Percentiles rank a stretch among this genome's conserved stretches.
phyloP scores from a whole-genome alignment of 2,113 vertebrate genomes.

The Macquaria australasica region DNA sequence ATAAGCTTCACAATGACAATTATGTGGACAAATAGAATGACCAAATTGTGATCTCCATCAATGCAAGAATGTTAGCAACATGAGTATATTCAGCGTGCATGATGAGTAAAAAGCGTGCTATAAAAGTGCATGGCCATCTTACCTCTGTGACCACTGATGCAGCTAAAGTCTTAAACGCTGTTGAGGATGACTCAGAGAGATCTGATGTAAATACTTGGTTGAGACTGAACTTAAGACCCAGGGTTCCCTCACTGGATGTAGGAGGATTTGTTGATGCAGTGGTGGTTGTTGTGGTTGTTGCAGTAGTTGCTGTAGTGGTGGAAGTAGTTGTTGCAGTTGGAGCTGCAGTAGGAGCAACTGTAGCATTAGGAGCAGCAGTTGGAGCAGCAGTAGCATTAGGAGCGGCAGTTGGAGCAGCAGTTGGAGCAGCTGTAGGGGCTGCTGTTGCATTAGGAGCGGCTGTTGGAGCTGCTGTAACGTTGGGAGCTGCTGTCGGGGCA shows the following conservation, averaged over 20 bases:
- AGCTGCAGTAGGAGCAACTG: neutral
- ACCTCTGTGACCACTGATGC: constrained; percentile 45
- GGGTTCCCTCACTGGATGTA: constrained; percentile 28
- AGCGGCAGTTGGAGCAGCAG: neutral
- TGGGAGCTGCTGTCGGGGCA: neutral
- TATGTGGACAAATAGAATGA: neutral
- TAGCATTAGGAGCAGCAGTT: too few species aligned
- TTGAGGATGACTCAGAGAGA: neutral
- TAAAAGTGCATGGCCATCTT: neutral
- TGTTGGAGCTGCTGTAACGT: neutral
- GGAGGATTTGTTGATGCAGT: constrained; percentile 52
- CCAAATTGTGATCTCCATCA: neutral
- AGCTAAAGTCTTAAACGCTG: constrained; percentile 28
- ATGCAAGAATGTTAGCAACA: neutral
- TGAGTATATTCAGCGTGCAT: neutral
- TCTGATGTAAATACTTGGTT: constrained; percentile 23
- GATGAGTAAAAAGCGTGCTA: neutral
- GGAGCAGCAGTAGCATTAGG: too few species aligned
- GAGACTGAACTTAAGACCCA: constrained; percentile 54
- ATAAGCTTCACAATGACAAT: neutral
- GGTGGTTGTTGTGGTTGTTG: too few species aligned
- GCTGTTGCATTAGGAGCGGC: neutral
- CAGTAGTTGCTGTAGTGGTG: too few species aligned
- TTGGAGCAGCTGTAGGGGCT: neutral
- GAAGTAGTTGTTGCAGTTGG: too few species aligned